Percentiles rank a stretch among this genome's conserved stretches.
Evolutionary conservation across 2,888 invertebrate species (phyloP).

Genomic region (Molorchus minor): DNA sequence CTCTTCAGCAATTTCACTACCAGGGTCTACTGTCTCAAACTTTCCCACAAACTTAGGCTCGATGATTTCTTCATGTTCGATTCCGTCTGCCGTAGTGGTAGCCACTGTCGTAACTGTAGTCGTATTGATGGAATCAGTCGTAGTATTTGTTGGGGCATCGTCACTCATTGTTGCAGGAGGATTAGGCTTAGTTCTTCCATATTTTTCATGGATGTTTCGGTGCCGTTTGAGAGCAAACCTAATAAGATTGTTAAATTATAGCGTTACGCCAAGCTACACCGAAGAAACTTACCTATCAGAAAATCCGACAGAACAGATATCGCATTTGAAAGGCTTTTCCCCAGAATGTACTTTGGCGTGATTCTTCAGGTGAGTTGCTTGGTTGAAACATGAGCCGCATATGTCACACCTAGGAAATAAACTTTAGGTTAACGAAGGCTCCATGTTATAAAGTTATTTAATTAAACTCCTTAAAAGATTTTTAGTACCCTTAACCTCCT

Average conservation of each 20-base stretch:
- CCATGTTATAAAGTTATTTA: too few species aligned
- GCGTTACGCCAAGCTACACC: neutral
- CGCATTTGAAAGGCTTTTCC: conserved; percentile 84
- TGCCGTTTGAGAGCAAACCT: conserved; percentile 84
- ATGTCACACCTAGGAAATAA: conserved; percentile 74
- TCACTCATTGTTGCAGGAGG: conserved; percentile 51
- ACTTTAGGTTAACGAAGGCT: neutral
- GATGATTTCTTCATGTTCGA: conserved; percentile 53
- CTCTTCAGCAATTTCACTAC: conserved; percentile 56
- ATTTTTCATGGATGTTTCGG: conserved; percentile 88
- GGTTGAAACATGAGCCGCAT: conserved; percentile 90
- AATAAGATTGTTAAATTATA: conserved; percentile 17
- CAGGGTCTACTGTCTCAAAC: conserved; percentile 51
- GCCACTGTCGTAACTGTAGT: conserved; percentile 41
- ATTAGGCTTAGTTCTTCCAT: conserved; percentile 70
- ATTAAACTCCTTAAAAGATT: too few species aligned
- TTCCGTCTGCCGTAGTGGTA: conserved; percentile 34
- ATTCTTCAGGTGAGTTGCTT: conserved; percentile 88
- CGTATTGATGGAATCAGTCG: conserved; percentile 33
- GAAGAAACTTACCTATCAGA: conserved; percentile 70
- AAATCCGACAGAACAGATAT: conserved; percentile 86
- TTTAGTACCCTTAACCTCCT: too few species aligned
- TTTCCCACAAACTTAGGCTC: conserved; percentile 58
- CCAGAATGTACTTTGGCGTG: conserved; percentile 87
- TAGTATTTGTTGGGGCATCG: conserved; percentile 45